phyloP scores from a whole-genome alignment of 1,140 invertebrate genomes.

The Anoplolepis gracilipes region DNA sequence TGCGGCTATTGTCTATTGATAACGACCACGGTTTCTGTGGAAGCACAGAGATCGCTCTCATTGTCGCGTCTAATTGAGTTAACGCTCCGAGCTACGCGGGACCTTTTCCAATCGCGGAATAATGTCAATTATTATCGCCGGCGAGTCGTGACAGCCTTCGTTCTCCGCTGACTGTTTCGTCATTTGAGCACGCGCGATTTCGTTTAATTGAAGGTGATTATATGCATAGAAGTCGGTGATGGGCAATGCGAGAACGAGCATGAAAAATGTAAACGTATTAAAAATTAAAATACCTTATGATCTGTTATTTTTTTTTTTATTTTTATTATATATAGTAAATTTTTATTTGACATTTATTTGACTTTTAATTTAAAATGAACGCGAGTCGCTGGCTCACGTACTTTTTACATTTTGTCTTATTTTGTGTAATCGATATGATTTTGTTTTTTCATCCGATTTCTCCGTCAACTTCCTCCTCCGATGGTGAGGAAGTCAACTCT shows the following conservation, averaged over 20 bases:
- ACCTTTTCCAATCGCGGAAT: slow-evolving; percentile 8
- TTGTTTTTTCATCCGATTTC: slow-evolving; percentile 16
- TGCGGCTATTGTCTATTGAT: slow-evolving; percentile 62
- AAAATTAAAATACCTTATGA: background rate
- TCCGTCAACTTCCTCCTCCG: background rate
- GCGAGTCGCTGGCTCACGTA: background rate
- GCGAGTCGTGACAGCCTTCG: slow-evolving; percentile 19
- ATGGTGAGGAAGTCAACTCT: slow-evolving; percentile 1
- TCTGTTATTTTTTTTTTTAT: background rate
- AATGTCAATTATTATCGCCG: slow-evolving; percentile 64
- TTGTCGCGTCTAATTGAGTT: slow-evolving; percentile 68
- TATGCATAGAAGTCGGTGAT: background rate
- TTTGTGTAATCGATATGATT: slow-evolving; percentile 10
- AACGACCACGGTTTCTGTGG: slow-evolving; percentile 50
- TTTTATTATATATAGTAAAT: background rate
- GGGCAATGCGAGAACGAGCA: background rate
- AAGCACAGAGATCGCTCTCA: slow-evolving; percentile 58
- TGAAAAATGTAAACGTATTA: background rate
- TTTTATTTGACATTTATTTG: background rate
- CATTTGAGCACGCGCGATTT: background rate
- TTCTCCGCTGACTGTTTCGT: background rate
- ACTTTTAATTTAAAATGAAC: background rate
- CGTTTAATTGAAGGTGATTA: slow-evolving; percentile 32
- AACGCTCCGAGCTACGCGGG: slow-evolving; percentile 54
- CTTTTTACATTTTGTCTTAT: background rate